These are phyloP conservation scores for Epistrophella euchroma DNA, from an alignment of 2,888 invertebrate species.

Conservation along the genomic window DNA sequence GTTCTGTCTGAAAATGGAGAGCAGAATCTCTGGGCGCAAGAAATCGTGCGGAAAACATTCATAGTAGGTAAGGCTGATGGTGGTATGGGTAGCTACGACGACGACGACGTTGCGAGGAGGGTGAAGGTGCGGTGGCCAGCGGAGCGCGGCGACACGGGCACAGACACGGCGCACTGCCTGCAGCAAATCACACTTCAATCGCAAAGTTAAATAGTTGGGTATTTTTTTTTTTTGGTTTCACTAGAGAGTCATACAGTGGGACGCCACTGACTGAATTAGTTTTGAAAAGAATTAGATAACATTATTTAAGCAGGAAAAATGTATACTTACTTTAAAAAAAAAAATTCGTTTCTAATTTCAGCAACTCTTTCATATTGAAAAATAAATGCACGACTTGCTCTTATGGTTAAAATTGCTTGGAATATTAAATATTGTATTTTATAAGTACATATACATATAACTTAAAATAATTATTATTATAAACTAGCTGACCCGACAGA, in stretches of 20 bases:
- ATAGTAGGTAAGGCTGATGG: constrained; percentile 5
- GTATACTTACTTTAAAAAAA: too few species aligned
- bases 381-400: too few species aligned
- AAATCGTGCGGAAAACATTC: constrained; percentile 73
- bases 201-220: constrained; percentile 67
- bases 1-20: constrained; percentile 66
- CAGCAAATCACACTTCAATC: constrained; percentile 56
- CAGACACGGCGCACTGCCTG: constrained; percentile 17
- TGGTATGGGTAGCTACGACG: too few species aligned
- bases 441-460: too few species aligned
- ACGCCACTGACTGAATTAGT: background rate
- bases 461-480: too few species aligned
- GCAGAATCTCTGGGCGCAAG: constrained; percentile 68
- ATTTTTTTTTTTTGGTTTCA: background rate
- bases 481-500: too few species aligned
- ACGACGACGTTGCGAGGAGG: background rate
- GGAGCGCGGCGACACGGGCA: background rate
- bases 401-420: too few species aligned
- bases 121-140: background rate
- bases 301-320: too few species aligned
- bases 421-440: too few species aligned
- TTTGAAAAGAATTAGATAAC: background rate
- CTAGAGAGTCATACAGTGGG: background rate
- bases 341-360: too few species aligned
- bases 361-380: too few species aligned